Percentiles rank a stretch among this genome's conserved stretches.
These are phyloP conservation scores for Apogon talboti DNA, from an alignment of 2,797 vertebrate genomes.

Conservation along the genomic window DNA sequence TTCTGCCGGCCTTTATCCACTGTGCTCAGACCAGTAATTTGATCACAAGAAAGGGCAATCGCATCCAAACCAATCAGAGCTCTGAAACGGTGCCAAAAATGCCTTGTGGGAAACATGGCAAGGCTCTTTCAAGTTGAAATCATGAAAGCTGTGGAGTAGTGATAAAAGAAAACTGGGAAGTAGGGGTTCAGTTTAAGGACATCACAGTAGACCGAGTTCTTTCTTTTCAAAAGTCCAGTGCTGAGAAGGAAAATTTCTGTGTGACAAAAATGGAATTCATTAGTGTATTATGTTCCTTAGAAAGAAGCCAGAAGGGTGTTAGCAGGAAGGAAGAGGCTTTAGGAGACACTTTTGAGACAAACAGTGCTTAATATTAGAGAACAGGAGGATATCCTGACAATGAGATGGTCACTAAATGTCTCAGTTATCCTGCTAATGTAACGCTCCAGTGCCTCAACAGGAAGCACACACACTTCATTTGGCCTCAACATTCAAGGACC, in stretches of 20 bases:
- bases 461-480: constrained; percentile 41
- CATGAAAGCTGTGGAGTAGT: constrained; percentile 2
- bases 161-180: constrained; percentile 2
- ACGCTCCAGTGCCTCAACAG: constrained; percentile 18
- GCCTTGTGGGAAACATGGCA: constrained; percentile 10
- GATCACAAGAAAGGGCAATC: constrained; percentile 29
- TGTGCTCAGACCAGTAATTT: constrained; percentile 17
- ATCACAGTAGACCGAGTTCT: background rate
- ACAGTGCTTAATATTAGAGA: constrained; percentile 23
- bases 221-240: background rate
- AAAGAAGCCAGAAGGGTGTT: background rate
- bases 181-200: background rate
- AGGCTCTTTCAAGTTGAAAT: constrained; percentile 13
- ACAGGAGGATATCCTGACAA: constrained; percentile 29
- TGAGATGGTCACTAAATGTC: no score
- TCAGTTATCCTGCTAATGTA: constrained; percentile 38
- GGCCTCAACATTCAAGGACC: constrained; percentile 47
- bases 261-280: background rate
- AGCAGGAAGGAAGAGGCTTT: constrained; percentile 11
- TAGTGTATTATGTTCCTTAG: background rate
- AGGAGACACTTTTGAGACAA: constrained; percentile 18
- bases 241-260: background rate
- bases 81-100: constrained; percentile 6
- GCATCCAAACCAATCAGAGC: constrained; percentile 26
- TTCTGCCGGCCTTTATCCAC: background rate